Evolutionary conservation across 37 sponge, comb jelly and placozoan species (phyloP), one percentile per base, ranked within the genome.

Genomic region (Axinella damicornis): DNA sequence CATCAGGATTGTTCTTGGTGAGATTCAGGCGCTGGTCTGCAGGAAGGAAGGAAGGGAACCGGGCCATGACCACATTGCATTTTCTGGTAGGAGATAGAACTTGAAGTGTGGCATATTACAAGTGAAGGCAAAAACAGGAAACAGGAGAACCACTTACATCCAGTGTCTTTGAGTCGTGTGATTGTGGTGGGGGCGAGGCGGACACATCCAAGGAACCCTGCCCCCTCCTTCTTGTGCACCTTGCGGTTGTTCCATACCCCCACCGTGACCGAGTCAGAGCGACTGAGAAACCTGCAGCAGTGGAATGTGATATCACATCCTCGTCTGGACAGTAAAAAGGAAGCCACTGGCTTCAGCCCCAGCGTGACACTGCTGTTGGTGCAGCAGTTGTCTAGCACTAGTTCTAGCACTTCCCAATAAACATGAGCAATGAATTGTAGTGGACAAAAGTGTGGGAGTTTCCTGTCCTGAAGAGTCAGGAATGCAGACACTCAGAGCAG

Each of bases 121-220:
- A n/a, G n/a, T n/a, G n/a, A n/a, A n/a, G n/a, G n/a, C n/a, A n/a
- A n/a, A n/a, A n/a, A n/a, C n/a, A n/a, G n/a, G 30, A 59, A 28
- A 18, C 30, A 61, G 16, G 31, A 21, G 27, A 20, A 0, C 12
- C 57, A 84, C 97, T 94, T 66, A 98, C 98, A 98, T 85, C 98
- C 98, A 55, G 92, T 93, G 90, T 98, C 98, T 71, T 93, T 98
- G 32, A 98, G 83, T 28, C 88, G 61, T 24, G 78, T 41, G n/a
- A 98, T 83, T n/a, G 75, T 74, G 18, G 68, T 21, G 5, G 92
- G 92, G 37, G 61, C 77, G 28, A 98, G 87, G 0, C 89, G 65
- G 16, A 95, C 96, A 84, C 98, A 95, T 32, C 98, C 98, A 5
- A 98, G 92, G 39, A 98, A 98, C 60, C 96, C 95, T 5, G 92